Conservation (phyloP, 2,113 vertebrate genomes). For the Macrotus californicus region DNA sequence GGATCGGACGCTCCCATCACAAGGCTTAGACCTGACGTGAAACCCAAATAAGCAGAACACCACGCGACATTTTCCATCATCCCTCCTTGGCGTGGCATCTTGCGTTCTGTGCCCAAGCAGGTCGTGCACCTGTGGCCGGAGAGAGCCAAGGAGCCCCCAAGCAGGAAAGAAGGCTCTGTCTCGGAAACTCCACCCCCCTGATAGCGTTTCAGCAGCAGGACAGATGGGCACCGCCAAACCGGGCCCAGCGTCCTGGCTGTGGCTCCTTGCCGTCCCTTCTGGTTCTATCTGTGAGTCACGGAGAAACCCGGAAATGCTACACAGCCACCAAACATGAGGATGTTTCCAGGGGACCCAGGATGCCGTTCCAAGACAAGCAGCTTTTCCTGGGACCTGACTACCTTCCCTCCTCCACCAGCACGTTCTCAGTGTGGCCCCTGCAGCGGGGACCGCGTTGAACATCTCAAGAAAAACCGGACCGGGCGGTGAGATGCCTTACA, state of each 20-base stretch:
- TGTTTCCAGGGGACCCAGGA: neutral
- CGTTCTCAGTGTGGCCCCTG: neutral
- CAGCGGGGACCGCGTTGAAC: neutral
- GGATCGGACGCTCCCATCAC: neutral
- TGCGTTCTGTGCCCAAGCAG: neutral
- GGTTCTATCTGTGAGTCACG: slow-evolving; percentile 25
- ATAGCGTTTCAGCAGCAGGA: slow-evolving; percentile 36
- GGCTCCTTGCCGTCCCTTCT: slow-evolving; percentile 13
- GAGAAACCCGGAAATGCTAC: slow-evolving; percentile 39
- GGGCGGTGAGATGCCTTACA: neutral
- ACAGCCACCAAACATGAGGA: neutral
- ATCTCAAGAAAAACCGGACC: neutral
- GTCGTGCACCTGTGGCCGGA: neutral
- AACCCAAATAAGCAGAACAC: neutral
- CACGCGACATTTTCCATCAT: neutral
- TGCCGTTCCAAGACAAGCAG: neutral
- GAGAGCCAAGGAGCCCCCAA: neutral
- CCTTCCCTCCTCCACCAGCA: neutral
- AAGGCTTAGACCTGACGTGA: neutral
- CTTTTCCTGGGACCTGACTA: neutral
- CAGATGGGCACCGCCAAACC: slow-evolving; percentile 29
- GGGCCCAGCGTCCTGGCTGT: neutral
- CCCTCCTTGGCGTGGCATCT: neutral
- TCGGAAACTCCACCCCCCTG: slow-evolving; percentile 35
- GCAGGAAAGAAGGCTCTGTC: neutral